Conservation (phyloP, 2,888 invertebrate species). For the Leptothorax acervorum region DNA sequence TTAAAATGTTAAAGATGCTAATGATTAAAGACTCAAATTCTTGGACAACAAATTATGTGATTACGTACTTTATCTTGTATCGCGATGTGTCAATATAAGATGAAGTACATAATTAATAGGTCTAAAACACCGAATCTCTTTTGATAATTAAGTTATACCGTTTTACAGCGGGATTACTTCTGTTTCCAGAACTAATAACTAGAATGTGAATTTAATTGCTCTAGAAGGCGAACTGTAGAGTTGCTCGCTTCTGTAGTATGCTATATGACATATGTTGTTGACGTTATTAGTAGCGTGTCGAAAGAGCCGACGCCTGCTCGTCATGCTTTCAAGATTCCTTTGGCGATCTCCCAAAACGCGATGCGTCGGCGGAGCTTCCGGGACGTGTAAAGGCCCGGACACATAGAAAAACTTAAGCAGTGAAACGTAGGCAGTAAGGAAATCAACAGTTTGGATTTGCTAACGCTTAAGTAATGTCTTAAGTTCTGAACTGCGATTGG, state of each 20-base stretch:
- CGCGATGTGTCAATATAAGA: too few species aligned
- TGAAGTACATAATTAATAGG: not conserved
- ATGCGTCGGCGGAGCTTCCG: slow-evolving; percentile 64
- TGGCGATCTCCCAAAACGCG: slow-evolving; percentile 75
- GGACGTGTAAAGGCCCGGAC: slow-evolving; percentile 54
- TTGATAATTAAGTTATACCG: not conserved
- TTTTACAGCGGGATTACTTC: not conserved
- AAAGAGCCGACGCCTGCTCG: slow-evolving; percentile 44
- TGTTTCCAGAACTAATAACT: not conserved
- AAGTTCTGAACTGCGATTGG: too few species aligned
- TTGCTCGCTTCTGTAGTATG: not conserved
- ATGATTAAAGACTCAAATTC: not conserved
- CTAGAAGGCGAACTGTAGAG: not conserved
- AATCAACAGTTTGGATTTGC: too few species aligned
- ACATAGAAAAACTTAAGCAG: too few species aligned
- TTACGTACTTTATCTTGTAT: not conserved
- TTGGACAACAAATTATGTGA: not conserved
- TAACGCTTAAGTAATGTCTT: too few species aligned
- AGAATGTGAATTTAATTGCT: too few species aligned
- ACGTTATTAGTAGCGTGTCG: slow-evolving; percentile 63
- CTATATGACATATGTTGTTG: slow-evolving; percentile 45
- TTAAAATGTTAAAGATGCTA: not conserved
- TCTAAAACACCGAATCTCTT: not conserved
- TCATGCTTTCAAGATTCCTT: slow-evolving; percentile 72
- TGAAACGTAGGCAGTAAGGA: too few species aligned